Evolutionary conservation across 2,888 invertebrate genomes (phyloP).

Genomic region (Slavum lentiscoides): DNA sequence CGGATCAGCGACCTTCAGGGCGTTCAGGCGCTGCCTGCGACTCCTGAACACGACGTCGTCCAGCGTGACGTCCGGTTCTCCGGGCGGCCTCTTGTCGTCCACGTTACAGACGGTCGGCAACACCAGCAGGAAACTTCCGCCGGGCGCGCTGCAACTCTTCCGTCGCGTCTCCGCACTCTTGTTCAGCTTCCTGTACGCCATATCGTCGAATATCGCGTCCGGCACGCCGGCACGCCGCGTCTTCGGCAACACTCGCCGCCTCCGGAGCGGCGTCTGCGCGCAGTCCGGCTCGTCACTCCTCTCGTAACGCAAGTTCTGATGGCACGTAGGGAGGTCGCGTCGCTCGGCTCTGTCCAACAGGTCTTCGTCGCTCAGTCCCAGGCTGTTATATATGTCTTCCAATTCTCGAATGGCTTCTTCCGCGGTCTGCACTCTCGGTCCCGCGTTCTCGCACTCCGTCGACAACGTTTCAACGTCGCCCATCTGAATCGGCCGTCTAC

Average conservation of each 20-base stretch:
- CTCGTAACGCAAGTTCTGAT: slow-evolving; percentile 38
- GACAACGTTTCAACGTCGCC: slow-evolving; percentile 54
- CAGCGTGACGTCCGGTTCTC: slow-evolving; percentile 77
- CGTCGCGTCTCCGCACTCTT: slow-evolving; percentile 63
- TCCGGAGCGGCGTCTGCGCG: neutral
- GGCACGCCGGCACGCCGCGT: slow-evolving; percentile 60
- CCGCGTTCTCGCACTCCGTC: slow-evolving; percentile 40
- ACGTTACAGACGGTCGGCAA: slow-evolving; percentile 64
- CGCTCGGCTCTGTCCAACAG: slow-evolving; percentile 67
- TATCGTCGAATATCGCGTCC: slow-evolving; percentile 75
- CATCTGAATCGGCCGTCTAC: slow-evolving; percentile 58
- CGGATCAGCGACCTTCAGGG: slow-evolving; percentile 71
- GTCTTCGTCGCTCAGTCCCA: slow-evolving; percentile 82
- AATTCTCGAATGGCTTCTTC: slow-evolving; percentile 87
- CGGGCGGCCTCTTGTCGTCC: slow-evolving; percentile 54
- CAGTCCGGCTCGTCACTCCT: slow-evolving; percentile 15
- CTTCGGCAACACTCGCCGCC: slow-evolving; percentile 2
- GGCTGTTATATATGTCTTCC: slow-evolving; percentile 87
- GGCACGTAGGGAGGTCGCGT: slow-evolving; percentile 64
- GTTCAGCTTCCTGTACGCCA: slow-evolving; percentile 76
- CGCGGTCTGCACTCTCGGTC: slow-evolving; percentile 72
- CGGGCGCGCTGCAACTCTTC: slow-evolving; percentile 61
- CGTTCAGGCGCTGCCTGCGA: slow-evolving; percentile 76
- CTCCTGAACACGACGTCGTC: slow-evolving; percentile 85
- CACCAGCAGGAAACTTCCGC: slow-evolving; percentile 69